Evolutionary conservation across 2,888 invertebrate genomes (phyloP), one percentile per base, ranked within the genome.

Genomic region (Timema cristinae): DNA sequence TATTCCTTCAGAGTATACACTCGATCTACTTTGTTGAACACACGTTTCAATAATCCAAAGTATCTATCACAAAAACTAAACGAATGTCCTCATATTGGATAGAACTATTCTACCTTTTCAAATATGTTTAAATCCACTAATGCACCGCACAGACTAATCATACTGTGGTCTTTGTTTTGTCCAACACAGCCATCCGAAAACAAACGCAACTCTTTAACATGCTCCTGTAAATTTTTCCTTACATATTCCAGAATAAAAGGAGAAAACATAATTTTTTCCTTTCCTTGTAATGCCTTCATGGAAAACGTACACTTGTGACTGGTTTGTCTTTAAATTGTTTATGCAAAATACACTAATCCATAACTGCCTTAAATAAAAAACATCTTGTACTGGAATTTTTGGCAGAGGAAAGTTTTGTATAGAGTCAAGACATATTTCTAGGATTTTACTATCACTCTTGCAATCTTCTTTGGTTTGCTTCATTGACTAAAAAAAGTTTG

Each of bases 281-380:
- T 59, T 59, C 59, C 9, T 59, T 16, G n/a, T n/a, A 32, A 59
- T 59, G 59, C 59, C n/a, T 8, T 59, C 59, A 59, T 59, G 59
- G n/a, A 13, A 59, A 59, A 59, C 15, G 32, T 59, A 59, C 59
- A 59, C 32, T 15, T 59, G 59, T 15, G 59, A 59, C 15, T 59
- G 59, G 4, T 32, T 32, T 9, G 59, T 59, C 32, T 15, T 7
- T 32, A 59, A 16, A 13, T 7, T n/a, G 9, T 59, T 13, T 13
- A 59, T 59, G 15, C 59, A 59, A 59, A 59, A 59, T n/a, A 59
- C 5, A 9, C 32, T 59, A 6, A 7, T n/a, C n/a, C 13, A 59
- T 59, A n/a, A 59, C 59, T 59, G 59, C 32, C 59, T 6, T 16
- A 7, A 32, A 13, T 59, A 59, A 32, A n/a, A 59, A 9, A 59